Conservation (phyloP, 2,797 vertebrate species). For the Prunella strophiata region DNA sequence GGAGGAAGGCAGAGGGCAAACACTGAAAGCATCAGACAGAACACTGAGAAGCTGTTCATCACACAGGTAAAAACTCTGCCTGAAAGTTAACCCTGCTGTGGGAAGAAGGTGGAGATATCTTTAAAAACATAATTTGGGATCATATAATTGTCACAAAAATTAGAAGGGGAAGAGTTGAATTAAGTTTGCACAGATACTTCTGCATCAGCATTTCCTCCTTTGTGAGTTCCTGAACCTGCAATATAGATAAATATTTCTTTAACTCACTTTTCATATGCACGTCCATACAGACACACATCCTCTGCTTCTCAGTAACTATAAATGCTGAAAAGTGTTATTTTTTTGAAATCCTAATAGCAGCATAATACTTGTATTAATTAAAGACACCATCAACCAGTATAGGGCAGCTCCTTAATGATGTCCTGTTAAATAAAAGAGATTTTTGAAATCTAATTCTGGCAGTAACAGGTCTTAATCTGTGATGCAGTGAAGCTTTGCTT, state of each 20-base stretch:
- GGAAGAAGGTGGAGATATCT: background rate
- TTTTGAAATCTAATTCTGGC: slow-evolving; percentile 80
- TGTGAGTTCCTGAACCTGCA: background rate
- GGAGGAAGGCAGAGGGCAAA: background rate
- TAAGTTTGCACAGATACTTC: background rate
- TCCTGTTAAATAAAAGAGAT: slow-evolving; percentile 69
- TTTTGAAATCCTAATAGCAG: background rate
- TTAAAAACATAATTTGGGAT: background rate
- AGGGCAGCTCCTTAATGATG: slow-evolving; percentile 64
- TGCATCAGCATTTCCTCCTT: background rate
- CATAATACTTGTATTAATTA: slow-evolving; percentile 31
- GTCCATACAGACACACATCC: background rate
- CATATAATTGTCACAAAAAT: background rate
- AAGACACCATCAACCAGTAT: background rate
- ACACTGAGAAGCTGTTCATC: background rate
- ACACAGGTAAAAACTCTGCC: background rate
- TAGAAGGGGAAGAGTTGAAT: background rate
- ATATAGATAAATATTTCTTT: background rate
- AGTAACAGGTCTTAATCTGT: slow-evolving; percentile 76
- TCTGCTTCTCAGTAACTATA: background rate
- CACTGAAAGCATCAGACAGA: background rate
- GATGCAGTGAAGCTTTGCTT: slow-evolving; percentile 78
- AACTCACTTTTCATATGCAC: background rate
- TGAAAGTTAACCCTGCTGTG: background rate
- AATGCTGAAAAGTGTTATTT: background rate